phyloP scores from a whole-genome alignment of 2,113 vertebrate species.

The Hippocampus comes region DNA sequence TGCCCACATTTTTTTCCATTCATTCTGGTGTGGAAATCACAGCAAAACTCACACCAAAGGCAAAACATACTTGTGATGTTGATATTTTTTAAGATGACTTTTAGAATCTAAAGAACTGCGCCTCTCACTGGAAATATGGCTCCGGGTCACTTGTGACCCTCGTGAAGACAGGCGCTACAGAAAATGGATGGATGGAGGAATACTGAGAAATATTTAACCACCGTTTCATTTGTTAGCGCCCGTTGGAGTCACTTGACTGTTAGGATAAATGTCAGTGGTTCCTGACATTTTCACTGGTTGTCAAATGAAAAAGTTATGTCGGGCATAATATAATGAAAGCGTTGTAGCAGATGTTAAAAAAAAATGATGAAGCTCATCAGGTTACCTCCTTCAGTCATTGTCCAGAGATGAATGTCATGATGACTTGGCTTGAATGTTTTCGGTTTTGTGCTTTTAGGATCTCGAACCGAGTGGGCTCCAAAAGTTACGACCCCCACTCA shows the following conservation, averaged over 20 bases:
- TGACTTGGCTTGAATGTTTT: neutral
- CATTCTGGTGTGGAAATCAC: no score
- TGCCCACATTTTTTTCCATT: no score
- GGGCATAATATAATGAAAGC: neutral
- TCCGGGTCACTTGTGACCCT: neutral
- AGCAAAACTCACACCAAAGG: no score
- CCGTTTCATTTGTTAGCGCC: neutral
- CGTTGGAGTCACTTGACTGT: neutral
- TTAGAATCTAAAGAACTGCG: no score
- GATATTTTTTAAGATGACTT: neutral
- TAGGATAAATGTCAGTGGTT: neutral
- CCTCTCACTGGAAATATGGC: neutral
- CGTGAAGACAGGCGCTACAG: neutral
- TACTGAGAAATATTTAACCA: neutral
- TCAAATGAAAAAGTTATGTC: neutral
- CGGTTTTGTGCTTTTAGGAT: neutral
- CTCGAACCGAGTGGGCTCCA: neutral
- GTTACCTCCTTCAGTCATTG: neutral
- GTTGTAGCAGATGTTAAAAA: neutral
- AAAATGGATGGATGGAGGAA: neutral
- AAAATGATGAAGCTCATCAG: neutral
- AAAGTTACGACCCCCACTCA: neutral
- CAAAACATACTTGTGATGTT: neutral
- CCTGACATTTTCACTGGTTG: neutral
- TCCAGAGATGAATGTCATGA: neutral